Conservation (phyloP, 2,113 vertebrate genomes). For the Myrmecophaga tridactyla region DNA sequence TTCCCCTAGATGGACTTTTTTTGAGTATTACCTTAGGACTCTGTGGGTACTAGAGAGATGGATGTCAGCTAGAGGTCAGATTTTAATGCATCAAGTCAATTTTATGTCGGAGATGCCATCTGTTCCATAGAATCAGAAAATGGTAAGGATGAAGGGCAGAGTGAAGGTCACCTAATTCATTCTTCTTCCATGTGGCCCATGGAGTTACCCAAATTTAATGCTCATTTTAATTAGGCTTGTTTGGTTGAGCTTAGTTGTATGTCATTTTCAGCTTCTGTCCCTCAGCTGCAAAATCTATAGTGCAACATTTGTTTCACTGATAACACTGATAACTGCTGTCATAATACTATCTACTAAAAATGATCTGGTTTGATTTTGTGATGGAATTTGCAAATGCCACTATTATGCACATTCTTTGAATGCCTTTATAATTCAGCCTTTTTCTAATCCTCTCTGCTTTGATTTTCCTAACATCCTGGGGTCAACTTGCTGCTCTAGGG, state of each 20-base stretch:
- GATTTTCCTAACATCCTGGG: background rate
- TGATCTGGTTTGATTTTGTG: conserved; percentile 46
- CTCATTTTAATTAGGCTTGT: background rate
- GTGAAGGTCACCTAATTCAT: background rate
- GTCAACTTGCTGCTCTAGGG: background rate
- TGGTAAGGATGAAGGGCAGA: background rate
- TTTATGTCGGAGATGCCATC: conserved; percentile 1
- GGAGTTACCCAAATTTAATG: background rate
- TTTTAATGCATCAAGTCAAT: background rate
- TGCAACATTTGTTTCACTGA: conserved; percentile 29
- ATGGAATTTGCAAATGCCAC: conserved; percentile 8
- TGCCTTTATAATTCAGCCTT: background rate
- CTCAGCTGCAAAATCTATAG: background rate
- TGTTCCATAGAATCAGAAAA: conserved; percentile 36
- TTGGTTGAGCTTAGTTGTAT: background rate
- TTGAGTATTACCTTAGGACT: background rate
- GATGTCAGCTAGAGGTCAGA: background rate
- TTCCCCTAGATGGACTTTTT: background rate
- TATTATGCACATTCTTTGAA: conserved; percentile 21
- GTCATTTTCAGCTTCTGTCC: conserved; percentile 28
- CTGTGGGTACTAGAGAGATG: background rate
- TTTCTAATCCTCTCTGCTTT: conserved; percentile 19
- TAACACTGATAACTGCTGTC: conserved; percentile 4
- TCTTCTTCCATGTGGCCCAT: background rate
- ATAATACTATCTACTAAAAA: conserved; percentile 47